Conservation (phyloP, 2,797 vertebrate species). For the Tenualosa thibaudeaui region DNA sequence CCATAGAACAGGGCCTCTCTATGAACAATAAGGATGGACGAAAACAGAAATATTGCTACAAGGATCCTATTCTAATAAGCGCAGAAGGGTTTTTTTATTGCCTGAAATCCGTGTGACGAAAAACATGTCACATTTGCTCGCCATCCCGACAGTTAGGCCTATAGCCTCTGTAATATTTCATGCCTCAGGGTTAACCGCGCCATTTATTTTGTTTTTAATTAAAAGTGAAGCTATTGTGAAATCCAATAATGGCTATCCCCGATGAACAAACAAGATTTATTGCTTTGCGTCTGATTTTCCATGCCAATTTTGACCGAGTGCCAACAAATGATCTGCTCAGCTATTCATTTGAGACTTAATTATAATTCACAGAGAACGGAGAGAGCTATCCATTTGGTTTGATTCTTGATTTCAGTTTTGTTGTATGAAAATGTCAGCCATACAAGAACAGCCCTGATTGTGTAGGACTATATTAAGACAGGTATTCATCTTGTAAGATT, state of each 20-base stretch:
- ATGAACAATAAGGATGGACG: not conserved
- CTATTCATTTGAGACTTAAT: constrained; percentile 15
- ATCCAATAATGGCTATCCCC: not conserved
- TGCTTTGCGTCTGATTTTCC: constrained; percentile 13
- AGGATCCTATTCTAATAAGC: not conserved
- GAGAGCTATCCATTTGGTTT: not conserved
- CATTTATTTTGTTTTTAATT: constrained; percentile 16
- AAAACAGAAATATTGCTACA: not conserved
- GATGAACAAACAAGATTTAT: constrained; percentile 12
- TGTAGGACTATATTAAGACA: not conserved
- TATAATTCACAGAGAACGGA: constrained; percentile 11
- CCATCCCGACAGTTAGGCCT: not conserved
- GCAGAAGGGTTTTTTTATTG: not conserved
- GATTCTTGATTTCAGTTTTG: not conserved
- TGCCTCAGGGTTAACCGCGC: not conserved
- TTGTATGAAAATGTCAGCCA: not conserved
- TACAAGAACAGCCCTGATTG: not conserved
- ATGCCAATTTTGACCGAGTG: not conserved
- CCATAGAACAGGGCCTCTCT: not conserved
- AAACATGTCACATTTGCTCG: not conserved
- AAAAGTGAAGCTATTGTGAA: constrained; percentile 16
- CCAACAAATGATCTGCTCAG: constrained; percentile 18
- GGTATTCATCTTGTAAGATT: not conserved
- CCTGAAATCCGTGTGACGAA: not conserved
- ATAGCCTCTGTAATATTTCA: not conserved